A percentile compares a stretch with the other conserved stretches of the same genome.
Conservation (phyloP, 2,888 invertebrate genomes). For the Drosophila greeni region DNA sequence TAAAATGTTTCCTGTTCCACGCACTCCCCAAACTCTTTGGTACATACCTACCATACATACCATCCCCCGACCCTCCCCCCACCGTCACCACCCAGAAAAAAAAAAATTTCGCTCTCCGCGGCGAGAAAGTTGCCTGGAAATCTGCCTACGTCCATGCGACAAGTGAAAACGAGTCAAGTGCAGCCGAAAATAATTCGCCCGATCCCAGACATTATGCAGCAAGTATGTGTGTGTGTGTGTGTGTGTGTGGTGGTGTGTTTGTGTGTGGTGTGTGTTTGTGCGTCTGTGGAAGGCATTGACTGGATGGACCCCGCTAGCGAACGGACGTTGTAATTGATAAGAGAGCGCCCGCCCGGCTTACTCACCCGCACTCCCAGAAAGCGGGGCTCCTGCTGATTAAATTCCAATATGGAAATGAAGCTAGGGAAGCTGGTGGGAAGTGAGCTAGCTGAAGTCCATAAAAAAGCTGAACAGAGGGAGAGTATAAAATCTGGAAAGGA, state of each 20-base stretch:
- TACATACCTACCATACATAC: neutral
- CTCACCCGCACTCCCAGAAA: conserved; percentile 18
- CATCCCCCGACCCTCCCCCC: neutral
- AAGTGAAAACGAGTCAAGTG: conserved; percentile 45
- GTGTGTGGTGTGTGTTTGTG: neutral
- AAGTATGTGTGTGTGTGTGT: neutral
- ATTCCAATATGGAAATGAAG: conserved; percentile 42
- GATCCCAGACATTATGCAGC: conserved; percentile 9
- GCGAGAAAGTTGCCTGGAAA: conserved; percentile 61
- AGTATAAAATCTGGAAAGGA: no score
- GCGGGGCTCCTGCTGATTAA: conserved; percentile 49
- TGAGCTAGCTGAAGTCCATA: neutral
- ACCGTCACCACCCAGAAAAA: conserved; percentile 5
- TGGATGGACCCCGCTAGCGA: conserved; percentile 19
- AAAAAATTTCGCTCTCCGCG: conserved; percentile 31
- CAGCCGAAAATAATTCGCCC: conserved; percentile 39
- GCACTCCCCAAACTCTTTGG: conserved; percentile 18
- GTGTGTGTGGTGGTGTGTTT: neutral
- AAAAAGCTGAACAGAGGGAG: neutral
- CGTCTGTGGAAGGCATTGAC: conserved; percentile 29
- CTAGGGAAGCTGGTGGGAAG: conserved; percentile 3
- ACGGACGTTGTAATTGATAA: conserved; percentile 37
- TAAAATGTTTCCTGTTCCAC: conserved; percentile 72
- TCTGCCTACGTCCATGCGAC: conserved; percentile 40
- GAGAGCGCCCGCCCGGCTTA: conserved; percentile 23